Evolutionary conservation across 2,888 invertebrate species (phyloP), one percentile per base, ranked within the genome.

Genomic region (Epiblema foenella): DNA sequence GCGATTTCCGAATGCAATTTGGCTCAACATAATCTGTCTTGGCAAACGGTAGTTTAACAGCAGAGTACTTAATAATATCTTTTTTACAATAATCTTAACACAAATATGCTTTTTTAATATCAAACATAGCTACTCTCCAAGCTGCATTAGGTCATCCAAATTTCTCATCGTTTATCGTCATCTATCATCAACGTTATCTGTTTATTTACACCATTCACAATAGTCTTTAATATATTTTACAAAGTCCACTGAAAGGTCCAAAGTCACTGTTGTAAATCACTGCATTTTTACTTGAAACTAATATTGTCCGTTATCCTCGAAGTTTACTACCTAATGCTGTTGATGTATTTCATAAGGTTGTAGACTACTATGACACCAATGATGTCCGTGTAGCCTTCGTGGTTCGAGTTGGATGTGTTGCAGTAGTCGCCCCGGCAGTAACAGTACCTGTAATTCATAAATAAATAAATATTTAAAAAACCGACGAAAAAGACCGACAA

Each of bases 361-460:
- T 95, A 95, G 60, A 95, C 94, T 58, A 95, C 93, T 77, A 95
- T 94, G 70, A 95, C 94, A 33, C 94, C 94, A 94, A 95, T 94
- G 65, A 95, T 93, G 82, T 95, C 95, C 0, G 94, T 94, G 83
- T 94, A 94, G 2, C 91, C 91, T 75, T 91, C 87, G 84, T 94
- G 81, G 83, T 85, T 90, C 2, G 93, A 86, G 70, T 80, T 90
- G 18, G 83, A 94, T 83, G 94, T 89, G 87, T 97, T 98, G 89
- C 97, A 98, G 56, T 97, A 90, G 80, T 96, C 94, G 57, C 94
- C 94, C 51, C 95, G 94, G 82, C 97, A 98, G 85, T 96, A 97
- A 85, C 97, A 98, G 85, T 96, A 95, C 77, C 93, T 93, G 90
- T 17, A 91, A 89, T 69, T 33, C n/a, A n/a, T n/a, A n/a, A n/a